phyloP scores from a whole-genome alignment of 2,888 invertebrate genomes.

The Mantis religiosa region DNA sequence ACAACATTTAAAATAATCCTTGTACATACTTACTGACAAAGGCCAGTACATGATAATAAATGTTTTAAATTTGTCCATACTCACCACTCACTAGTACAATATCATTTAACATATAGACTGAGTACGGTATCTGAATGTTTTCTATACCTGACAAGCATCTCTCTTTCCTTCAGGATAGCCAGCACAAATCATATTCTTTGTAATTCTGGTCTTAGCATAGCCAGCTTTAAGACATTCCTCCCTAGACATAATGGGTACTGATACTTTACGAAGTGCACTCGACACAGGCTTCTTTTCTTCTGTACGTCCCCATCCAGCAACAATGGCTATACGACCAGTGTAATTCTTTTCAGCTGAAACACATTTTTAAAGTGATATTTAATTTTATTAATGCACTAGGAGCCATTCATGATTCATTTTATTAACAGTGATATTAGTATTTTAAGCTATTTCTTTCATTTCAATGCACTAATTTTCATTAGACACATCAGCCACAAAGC shows the following conservation, averaged over 20 bases:
- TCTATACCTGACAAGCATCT: slow-evolving; percentile 64
- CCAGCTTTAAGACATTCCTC: slow-evolving; percentile 65
- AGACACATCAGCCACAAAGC: too few relatives aligned
- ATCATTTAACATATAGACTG: background rate
- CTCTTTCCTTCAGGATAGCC: slow-evolving; percentile 62
- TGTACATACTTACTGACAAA: too few relatives aligned
- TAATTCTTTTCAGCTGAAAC: slow-evolving; percentile 40
- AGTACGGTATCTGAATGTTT: slow-evolving; percentile 32
- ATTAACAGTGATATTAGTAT: too few relatives aligned
- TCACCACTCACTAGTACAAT: background rate
- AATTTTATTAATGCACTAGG: background rate
- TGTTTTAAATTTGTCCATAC: background rate
- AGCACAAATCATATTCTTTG: slow-evolving; percentile 77
- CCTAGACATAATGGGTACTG: slow-evolving; percentile 67
- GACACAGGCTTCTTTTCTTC: slow-evolving; percentile 64
- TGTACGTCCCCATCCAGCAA: slow-evolving; percentile 72
- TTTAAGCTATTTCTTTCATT: too few relatives aligned
- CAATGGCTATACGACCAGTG: slow-evolving; percentile 58
- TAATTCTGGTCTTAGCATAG: slow-evolving; percentile 64
- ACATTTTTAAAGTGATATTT: background rate
- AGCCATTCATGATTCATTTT: too few relatives aligned
- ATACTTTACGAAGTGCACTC: slow-evolving; percentile 63
- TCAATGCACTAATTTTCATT: too few relatives aligned
- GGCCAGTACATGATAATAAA: background rate
- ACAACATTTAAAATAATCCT: too few relatives aligned